Percentiles rank a stretch among this genome's conserved stretches.
These are phyloP conservation scores for Cataglyphis cursor DNA, from an alignment of 2,888 invertebrate species.

Conservation along the genomic window DNA sequence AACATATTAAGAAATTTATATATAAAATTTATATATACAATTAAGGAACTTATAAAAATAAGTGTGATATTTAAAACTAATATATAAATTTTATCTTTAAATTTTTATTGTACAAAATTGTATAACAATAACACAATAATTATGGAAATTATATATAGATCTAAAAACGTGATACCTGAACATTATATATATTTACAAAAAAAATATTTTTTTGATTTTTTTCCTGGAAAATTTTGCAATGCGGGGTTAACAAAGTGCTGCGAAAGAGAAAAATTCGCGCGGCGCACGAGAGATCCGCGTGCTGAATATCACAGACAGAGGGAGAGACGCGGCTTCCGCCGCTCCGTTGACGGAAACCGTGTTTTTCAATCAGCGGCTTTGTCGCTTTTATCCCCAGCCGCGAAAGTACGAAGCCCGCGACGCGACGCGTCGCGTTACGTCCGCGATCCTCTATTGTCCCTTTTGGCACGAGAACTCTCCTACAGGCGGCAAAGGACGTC, in stretches of 20 bases:
- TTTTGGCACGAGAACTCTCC: constrained; percentile 44
- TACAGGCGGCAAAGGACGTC: constrained; percentile 1
- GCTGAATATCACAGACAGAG: constrained; percentile 72
- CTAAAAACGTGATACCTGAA: neutral
- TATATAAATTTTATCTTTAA: no score
- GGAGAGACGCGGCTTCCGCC: constrained; percentile 71
- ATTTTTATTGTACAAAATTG: no score
- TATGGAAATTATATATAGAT: neutral
- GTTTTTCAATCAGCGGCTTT: constrained; percentile 82
- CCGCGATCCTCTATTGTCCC: constrained; percentile 70
- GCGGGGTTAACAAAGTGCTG: constrained; percentile 36
- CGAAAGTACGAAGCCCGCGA: constrained; percentile 70
- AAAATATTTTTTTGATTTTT: neutral
- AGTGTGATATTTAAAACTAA: no score
- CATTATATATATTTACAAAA: neutral
- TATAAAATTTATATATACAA: no score
- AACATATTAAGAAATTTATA: neutral
- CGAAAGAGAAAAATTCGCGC: constrained; percentile 56
- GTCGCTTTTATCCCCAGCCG: constrained; percentile 76
- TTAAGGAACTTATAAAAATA: neutral
- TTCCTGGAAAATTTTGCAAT: neutral
- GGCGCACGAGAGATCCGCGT: constrained; percentile 69
- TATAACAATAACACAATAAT: neutral
- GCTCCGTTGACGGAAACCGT: constrained; percentile 55
- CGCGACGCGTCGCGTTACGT: constrained; percentile 40